phyloP scores from a whole-genome alignment of 35 echinoderm and acorn worm species.

The Diadema setosum region DNA sequence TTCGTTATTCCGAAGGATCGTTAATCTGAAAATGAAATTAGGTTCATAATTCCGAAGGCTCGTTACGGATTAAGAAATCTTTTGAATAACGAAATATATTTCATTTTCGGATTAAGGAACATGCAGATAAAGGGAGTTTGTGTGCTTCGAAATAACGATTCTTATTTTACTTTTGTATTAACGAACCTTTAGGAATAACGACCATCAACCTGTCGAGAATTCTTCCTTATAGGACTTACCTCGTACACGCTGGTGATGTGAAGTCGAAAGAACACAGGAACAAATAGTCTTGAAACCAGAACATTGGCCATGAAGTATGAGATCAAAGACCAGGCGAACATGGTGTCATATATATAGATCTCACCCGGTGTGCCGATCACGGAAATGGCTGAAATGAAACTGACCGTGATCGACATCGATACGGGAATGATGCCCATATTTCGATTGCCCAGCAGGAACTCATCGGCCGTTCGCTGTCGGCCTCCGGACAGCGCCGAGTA shows the following conservation, averaged over 20 bases:
- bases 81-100: neutral
- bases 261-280: slow-evolving; percentile 26
- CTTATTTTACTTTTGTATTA: neutral
- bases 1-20: too few relatives aligned
- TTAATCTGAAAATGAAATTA: too few relatives aligned
- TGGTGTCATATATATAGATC: slow-evolving; percentile 17
- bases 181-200: neutral
- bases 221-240: neutral
- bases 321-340: neutral
- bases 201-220: neutral
- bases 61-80: neutral
- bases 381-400: slow-evolving; percentile 6
- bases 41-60: too few relatives aligned
- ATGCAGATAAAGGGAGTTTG: neutral
- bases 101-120: neutral
- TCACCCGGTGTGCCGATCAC: slow-evolving; percentile 18
- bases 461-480: neutral
- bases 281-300: neutral
- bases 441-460: slow-evolving; percentile 4
- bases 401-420: slow-evolving; percentile 3
- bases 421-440: neutral
- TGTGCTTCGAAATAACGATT: neutral
- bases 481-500: neutral
- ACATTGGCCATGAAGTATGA: neutral
- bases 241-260: slow-evolving; percentile 25